Evolutionary conservation across 1,140 invertebrate species (phyloP), one percentile per base, ranked within the genome.

Genomic region (Cotesia glomerata): DNA sequence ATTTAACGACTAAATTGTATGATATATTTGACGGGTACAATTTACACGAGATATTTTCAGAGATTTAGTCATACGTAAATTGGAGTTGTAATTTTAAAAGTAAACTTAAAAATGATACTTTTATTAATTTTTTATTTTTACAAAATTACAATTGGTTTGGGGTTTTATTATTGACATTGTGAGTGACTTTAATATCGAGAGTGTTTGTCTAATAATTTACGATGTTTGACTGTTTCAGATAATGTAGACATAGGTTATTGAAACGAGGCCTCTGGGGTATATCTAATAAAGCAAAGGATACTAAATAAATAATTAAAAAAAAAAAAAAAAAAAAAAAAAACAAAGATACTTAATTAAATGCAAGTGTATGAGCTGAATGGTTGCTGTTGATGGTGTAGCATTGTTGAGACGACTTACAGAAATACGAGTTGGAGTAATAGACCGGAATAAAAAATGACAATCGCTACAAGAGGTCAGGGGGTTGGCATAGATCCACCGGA

Each of bases 391-490:
- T 81, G 81, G 79, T 82, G 79, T 77, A 76, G 80, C 75, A 76
- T 80, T 78, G 76, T 82, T 80, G 75, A 77, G 80, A 73, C 75
- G 78, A 78, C 75, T 80, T 65, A 76, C 76, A 59, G 58, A 13
- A 16, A 35, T 58, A 8, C 11, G 9, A 26, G 9, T 14, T 52
- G 34, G 35, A 66, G 52, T 63, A 64, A 81, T 81, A 76, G 75
- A 77, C 76, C 78, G 26, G 52, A 34, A 35, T 59, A 54, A 74
- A 82, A 75, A 80, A 91, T 91, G 90, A 91, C 90, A 79, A 90
- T 91, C 82, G 88, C 89, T 84, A 90, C 90, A 51, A 88, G 89
- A 84, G 90, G 90, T 80, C 89, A 90, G 84, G 89, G 89, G 81
- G 85, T 90, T 74, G 86, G 88, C 73, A 88, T 89, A 74, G 88